Percentiles rank a stretch among this genome's conserved stretches.
phyloP scores from a whole-genome alignment of 1,140 invertebrate genomes.

The Drosophila setifemur region DNA sequence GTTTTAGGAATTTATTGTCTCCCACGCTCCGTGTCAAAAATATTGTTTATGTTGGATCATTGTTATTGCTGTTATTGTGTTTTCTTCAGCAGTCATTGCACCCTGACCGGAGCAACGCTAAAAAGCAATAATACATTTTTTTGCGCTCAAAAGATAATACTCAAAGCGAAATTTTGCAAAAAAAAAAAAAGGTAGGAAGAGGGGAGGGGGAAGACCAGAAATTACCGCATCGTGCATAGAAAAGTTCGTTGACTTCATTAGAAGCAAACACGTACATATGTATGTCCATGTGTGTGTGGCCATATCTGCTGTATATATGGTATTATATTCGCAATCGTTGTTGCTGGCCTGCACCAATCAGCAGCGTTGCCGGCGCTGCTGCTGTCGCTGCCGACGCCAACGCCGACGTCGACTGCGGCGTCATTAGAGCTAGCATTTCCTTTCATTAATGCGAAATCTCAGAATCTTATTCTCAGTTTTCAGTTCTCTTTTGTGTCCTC shows the following conservation, averaged over 20 bases:
- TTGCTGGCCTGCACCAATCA: constrained; percentile 71
- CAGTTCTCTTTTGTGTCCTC: constrained; percentile 21
- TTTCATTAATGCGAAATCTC: constrained; percentile 13
- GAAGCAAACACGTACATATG: constrained; percentile 26
- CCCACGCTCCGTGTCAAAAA: constrained; percentile 43
- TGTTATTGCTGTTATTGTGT: constrained; percentile 29
- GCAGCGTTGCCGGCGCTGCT: constrained; percentile 13
- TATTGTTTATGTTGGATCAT: constrained; percentile 46
- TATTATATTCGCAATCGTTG: constrained; percentile 30
- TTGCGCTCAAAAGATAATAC: constrained; percentile 57
- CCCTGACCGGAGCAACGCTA: constrained; percentile 34
- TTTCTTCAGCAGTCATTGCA: constrained; percentile 69
- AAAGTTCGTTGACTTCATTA: constrained; percentile 77
- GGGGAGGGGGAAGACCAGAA: constrained; percentile 24
- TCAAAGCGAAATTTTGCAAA: constrained; percentile 55
- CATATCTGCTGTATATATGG: constrained; percentile 36
- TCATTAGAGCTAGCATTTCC: constrained; percentile 51
- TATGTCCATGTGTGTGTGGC: background rate
- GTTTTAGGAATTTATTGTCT: constrained; percentile 36
- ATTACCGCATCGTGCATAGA: constrained; percentile 77
- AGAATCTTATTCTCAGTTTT: constrained; percentile 8
- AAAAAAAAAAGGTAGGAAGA: constrained; percentile 8
- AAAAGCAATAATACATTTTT: constrained; percentile 36
- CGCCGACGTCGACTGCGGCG: constrained; percentile 16
- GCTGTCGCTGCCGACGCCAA: constrained; percentile 1